Conservation (phyloP, 2,888 invertebrate genomes). For the Philaethria dido region DNA sequence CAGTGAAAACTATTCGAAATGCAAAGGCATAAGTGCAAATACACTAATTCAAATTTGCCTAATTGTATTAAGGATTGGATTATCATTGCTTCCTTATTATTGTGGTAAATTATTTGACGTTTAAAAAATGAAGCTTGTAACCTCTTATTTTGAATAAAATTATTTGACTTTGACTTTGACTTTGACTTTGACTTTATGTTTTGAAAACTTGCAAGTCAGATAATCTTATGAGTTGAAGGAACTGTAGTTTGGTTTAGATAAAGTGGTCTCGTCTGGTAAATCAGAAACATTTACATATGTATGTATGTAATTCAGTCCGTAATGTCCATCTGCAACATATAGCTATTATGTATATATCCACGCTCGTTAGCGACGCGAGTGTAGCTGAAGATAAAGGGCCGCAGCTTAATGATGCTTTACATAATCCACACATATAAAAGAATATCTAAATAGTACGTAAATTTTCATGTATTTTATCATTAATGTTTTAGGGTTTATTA, state of each 20-base stretch:
- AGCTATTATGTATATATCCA: conserved; percentile 1
- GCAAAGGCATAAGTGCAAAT: too few relatives aligned
- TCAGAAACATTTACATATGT: conserved; percentile 9
- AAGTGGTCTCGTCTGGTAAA: not conserved
- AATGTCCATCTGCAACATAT: conserved; percentile 20
- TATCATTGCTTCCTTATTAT: too few relatives aligned
- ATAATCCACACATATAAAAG: conserved; percentile 19
- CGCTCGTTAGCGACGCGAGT: conserved; percentile 16
- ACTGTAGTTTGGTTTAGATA: not conserved
- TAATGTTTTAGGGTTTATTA: not conserved
- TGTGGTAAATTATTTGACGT: too few relatives aligned
- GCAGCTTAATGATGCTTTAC: conserved; percentile 13
- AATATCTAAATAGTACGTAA: not conserved
- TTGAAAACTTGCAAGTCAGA: too few relatives aligned
- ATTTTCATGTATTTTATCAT: not conserved
- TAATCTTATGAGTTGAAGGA: not conserved
- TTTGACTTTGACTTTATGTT: too few relatives aligned
- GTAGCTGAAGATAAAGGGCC: conserved; percentile 17
- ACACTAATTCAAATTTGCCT: too few relatives aligned
- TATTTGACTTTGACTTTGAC: too few relatives aligned
- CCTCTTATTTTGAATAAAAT: too few relatives aligned
- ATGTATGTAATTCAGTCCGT: conserved; percentile 12
- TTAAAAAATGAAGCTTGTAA: too few relatives aligned
- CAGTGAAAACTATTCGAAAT: too few relatives aligned
- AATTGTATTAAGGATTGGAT: too few relatives aligned